Evolutionary conservation across 2,113 vertebrate genomes (phyloP).

Genomic region (Malurus alboscapulatus): DNA sequence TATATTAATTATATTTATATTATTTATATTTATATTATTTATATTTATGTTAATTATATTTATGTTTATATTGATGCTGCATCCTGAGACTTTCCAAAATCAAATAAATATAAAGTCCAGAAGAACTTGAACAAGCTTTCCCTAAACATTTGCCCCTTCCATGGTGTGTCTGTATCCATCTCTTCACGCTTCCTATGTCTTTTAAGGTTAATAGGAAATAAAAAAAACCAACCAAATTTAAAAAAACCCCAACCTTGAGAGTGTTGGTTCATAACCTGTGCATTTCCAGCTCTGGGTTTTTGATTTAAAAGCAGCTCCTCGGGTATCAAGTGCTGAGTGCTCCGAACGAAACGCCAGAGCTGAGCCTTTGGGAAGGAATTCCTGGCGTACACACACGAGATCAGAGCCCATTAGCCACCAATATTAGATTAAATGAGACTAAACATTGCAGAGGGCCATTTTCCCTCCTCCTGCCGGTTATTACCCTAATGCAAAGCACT

Average conservation of each 20-base stretch:
- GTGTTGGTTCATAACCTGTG: background rate
- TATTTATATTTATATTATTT: too few relatives aligned
- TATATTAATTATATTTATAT: too few relatives aligned
- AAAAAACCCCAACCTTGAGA: background rate
- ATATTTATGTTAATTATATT: too few relatives aligned
- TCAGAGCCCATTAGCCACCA: slow-evolving; percentile 42
- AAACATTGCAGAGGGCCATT: slow-evolving; percentile 9
- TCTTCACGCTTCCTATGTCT: background rate
- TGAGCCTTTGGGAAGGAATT: background rate
- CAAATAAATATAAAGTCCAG: background rate
- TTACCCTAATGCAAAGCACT: slow-evolving; percentile 25
- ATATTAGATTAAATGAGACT: slow-evolving; percentile 65
- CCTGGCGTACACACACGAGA: background rate
- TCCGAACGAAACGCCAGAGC: background rate
- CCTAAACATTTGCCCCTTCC: background rate
- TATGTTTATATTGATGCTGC: background rate
- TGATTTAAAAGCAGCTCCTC: background rate
- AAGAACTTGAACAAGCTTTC: background rate
- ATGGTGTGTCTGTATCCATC: accelerated
- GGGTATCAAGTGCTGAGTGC: background rate
- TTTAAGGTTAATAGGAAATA: background rate
- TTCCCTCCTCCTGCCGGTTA: background rate
- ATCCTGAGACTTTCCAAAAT: background rate
- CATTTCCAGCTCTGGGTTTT: background rate
- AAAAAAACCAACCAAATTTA: background rate